Evolutionary conservation across 1,140 invertebrate species (phyloP).

Genomic region (Brachionus rotundiformis): DNA sequence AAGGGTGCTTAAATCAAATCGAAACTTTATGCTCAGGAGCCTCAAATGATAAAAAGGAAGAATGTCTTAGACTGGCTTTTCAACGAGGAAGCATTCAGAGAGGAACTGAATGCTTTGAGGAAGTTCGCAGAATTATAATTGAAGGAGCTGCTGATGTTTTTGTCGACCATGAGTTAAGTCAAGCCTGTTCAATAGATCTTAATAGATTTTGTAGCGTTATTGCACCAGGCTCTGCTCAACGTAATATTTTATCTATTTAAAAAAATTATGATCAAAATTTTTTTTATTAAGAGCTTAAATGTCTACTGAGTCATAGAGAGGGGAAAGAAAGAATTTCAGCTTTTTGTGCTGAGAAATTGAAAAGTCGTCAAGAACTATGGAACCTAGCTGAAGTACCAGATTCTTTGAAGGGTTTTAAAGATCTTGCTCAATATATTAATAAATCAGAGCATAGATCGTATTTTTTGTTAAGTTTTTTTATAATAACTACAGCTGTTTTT

Average conservation of each 20-base stretch:
- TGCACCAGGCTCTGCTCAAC: slow-evolving; percentile 71
- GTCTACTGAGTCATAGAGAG: neutral
- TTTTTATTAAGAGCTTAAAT: slow-evolving; percentile 23
- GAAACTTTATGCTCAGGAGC: slow-evolving; percentile 2
- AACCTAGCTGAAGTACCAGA: slow-evolving; percentile 25
- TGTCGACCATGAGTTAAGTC: slow-evolving; percentile 67
- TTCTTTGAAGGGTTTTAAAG: slow-evolving; percentile 7
- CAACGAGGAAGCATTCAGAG: slow-evolving; percentile 12
- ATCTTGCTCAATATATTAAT: slow-evolving; percentile 43
- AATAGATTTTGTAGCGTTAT: slow-evolving; percentile 80
- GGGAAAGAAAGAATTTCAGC: slow-evolving; percentile 4
- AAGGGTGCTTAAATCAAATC: slow-evolving; percentile 24
- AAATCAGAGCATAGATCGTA: slow-evolving; percentile 45
- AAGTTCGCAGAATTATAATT: slow-evolving; percentile 71
- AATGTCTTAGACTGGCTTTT: slow-evolving; percentile 27
- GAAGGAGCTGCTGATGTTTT: slow-evolving; percentile 68
- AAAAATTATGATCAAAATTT: slow-evolving; percentile 2
- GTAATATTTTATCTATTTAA: neutral
- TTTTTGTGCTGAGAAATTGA: neutral
- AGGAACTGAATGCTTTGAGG: neutral
- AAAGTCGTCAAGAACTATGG: slow-evolving; percentile 29
- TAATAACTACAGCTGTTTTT: slow-evolving; percentile 8
- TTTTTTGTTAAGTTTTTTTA: slow-evolving; percentile 27
- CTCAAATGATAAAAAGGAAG: slow-evolving; percentile 47
- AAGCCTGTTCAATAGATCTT: slow-evolving; percentile 68